These are phyloP conservation scores for Argyresthia goedartella DNA, from an alignment of 2,888 invertebrate genomes.

Conservation along the genomic window DNA sequence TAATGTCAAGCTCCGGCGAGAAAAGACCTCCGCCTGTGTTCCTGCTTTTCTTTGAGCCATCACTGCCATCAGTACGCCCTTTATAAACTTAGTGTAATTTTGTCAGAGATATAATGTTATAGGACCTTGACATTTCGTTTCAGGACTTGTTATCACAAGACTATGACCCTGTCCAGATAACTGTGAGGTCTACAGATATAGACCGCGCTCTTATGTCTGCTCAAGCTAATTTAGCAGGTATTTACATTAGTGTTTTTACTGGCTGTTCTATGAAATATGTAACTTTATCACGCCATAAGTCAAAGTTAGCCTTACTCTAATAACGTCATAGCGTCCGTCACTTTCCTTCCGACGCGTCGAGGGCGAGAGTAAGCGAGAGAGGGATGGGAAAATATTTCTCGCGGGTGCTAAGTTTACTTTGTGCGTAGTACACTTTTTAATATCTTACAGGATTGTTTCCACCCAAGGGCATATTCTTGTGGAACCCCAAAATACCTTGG, in stretches of 20 bases:
- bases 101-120: neutral
- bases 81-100: neutral
- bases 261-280: no score
- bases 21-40: no score
- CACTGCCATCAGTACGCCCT: no score
- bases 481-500: conserved; percentile 75
- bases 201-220: conserved; percentile 94
- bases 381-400: no score
- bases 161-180: conserved; percentile 67
- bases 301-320: no score
- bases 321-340: no score
- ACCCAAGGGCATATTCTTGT: conserved; percentile 67
- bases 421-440: neutral
- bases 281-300: no score
- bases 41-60: no score
- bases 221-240: conserved; percentile 79
- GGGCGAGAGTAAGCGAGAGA: no score
- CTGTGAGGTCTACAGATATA: conserved; percentile 83
- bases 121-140: conserved; percentile 14
- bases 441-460: conserved; percentile 74
- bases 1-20: no score
- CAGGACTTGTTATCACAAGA: conserved; percentile 43
- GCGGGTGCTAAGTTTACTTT: no score
- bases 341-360: no score
- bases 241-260: neutral